Percentiles rank a stretch among this genome's conserved stretches.
Evolutionary conservation across 2,888 invertebrate species (phyloP).

Genomic region (Drosophila tanythrix): DNA sequence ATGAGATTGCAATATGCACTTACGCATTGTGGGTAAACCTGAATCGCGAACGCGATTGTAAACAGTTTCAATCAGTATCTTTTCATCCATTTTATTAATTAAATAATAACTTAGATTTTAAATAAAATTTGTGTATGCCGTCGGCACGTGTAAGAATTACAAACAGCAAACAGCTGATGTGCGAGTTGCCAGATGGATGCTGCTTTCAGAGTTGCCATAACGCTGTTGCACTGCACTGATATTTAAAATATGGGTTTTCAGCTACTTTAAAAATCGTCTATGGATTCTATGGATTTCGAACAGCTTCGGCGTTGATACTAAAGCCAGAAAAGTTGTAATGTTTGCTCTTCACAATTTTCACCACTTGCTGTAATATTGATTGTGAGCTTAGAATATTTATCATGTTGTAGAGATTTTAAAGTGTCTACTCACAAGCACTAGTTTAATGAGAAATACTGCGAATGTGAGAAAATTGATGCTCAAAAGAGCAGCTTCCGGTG

Average conservation of each 20-base stretch:
- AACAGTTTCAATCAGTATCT: constrained; percentile 67
- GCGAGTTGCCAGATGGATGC: background rate
- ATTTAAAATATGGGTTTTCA: constrained; percentile 5
- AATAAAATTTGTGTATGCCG: constrained; percentile 11
- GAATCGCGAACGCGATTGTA: constrained; percentile 37
- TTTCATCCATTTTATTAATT: constrained; percentile 67
- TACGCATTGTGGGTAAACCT: constrained; percentile 73
- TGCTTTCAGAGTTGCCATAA: constrained; percentile 17
- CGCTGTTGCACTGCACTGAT: background rate
- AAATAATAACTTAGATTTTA: constrained; percentile 11
- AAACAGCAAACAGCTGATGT: constrained; percentile 42
- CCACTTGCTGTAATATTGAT: constrained; percentile 87
- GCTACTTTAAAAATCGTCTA: background rate
- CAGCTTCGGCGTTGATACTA: constrained; percentile 61
- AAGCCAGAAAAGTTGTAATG: constrained; percentile 82
- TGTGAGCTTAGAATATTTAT: background rate
- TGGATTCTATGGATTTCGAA: constrained; percentile 54
- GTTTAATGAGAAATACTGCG: constrained; percentile 93
- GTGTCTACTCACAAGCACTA: constrained; percentile 89
- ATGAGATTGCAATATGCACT: constrained; percentile 19
- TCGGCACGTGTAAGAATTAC: constrained; percentile 63
- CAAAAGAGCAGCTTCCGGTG: constrained; percentile 93
- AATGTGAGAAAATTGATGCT: constrained; percentile 94
- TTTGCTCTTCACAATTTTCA: constrained; percentile 88
- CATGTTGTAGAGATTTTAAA: background rate